Percentiles rank a stretch among this genome's conserved stretches.
phyloP scores from a whole-genome alignment of 1,140 invertebrate genomes.

The Nasonia giraulti region DNA sequence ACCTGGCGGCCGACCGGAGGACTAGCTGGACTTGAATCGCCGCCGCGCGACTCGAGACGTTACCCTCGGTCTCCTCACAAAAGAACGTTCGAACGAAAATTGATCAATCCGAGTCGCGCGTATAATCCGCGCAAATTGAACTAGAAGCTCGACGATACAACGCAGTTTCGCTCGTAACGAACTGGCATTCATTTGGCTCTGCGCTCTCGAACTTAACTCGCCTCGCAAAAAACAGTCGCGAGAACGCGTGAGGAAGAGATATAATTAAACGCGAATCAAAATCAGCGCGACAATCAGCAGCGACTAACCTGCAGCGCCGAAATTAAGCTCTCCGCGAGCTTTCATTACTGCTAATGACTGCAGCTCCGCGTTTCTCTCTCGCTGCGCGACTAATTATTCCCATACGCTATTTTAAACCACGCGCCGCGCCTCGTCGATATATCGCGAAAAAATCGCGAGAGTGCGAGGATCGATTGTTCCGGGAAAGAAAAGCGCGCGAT shows the following conservation, averaged over 20 bases:
- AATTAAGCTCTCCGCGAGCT: slow-evolving; percentile 49
- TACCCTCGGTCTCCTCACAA: not conserved
- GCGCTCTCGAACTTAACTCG: slow-evolving; percentile 16
- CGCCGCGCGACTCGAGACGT: too few species aligned
- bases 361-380: slow-evolving; percentile 6
- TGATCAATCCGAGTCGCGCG: slow-evolving; percentile 43
- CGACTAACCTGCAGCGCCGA: slow-evolving; percentile 12
- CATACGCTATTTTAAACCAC: slow-evolving; percentile 4
- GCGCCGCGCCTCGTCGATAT: too few species aligned
- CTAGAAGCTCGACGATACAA: slow-evolving; percentile 46
- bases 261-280: slow-evolving; percentile 52
- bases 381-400: slow-evolving; percentile 31
- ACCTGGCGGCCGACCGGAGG: slow-evolving; percentile 69
- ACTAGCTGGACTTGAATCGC: slow-evolving; percentile 48
- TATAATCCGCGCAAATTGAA: slow-evolving; percentile 65
- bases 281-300: slow-evolving; percentile 42
- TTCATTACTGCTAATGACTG: slow-evolving; percentile 53
- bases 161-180: slow-evolving; percentile 47
- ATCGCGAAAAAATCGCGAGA: not conserved
- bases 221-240: not conserved
- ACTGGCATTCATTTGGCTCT: slow-evolving; percentile 31
- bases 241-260: slow-evolving; percentile 4
- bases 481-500: not conserved
- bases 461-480: too few species aligned
- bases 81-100: too few species aligned